Conservation (phyloP, 2,797 vertebrate species). For the Sebastes steindachneri region DNA sequence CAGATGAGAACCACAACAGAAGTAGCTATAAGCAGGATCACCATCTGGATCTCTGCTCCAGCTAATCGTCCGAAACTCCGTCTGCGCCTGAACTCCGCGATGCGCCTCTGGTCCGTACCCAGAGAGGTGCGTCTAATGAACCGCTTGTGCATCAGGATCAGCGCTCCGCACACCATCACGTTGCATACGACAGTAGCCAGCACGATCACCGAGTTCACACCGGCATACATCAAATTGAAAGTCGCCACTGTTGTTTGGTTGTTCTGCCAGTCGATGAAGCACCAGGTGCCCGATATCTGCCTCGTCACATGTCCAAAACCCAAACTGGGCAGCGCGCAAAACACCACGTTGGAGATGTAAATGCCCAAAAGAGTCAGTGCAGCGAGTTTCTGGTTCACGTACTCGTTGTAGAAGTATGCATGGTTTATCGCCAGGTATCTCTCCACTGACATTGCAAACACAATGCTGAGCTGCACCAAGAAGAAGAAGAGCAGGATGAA, state of each 20-base stretch:
- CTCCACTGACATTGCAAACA: constrained; percentile 97
- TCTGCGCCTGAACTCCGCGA: constrained; percentile 88
- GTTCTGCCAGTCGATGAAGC: constrained; percentile 94
- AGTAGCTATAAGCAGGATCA: constrained; percentile 94
- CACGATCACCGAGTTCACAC: constrained; percentile 91
- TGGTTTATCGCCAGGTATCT: constrained; percentile 97
- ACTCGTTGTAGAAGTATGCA: constrained; percentile 95
- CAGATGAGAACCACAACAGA: constrained; percentile 94
- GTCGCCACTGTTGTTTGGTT: constrained; percentile 81
- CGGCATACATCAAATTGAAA: constrained; percentile 93
- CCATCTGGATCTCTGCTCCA: constrained; percentile 97
- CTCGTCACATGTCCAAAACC: constrained; percentile 86
- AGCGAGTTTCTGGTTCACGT: constrained; percentile 90
- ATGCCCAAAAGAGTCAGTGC: constrained; percentile 88
- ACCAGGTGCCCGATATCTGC: constrained; percentile 91
- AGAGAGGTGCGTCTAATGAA: constrained; percentile 94
- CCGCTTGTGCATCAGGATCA: constrained; percentile 94
- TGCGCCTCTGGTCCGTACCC: constrained; percentile 85
- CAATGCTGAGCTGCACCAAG: constrained; percentile 92
- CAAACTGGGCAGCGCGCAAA: constrained; percentile 92
- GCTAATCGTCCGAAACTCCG: constrained; percentile 91
- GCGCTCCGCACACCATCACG: constrained; percentile 92
- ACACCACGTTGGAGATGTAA: constrained; percentile 89
- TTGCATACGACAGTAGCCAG: constrained; percentile 92
- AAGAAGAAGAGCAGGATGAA: constrained; percentile 98